These are phyloP conservation scores for Chromobotia macracanthus DNA, from an alignment of 2,797 vertebrate species.

Conservation along the genomic window DNA sequence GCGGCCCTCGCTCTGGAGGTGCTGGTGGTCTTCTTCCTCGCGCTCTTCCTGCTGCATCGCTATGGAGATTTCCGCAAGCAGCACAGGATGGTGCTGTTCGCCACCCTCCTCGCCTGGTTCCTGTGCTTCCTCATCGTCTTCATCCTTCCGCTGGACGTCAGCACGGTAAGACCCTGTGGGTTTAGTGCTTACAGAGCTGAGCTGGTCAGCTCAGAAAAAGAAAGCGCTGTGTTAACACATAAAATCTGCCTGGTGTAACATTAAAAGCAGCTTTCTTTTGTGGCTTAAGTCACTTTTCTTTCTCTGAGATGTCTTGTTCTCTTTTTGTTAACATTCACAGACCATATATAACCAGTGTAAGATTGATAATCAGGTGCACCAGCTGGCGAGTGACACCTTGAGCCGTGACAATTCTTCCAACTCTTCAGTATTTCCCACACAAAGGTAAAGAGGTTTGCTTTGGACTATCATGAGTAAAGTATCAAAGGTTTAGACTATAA, in stretches of 20 bases:
- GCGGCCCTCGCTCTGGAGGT: conserved; percentile 85
- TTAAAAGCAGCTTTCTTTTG: not conserved
- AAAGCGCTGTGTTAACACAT: too few species aligned
- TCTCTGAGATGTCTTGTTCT: not conserved
- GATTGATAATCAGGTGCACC: conserved; percentile 58
- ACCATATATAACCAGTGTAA: conserved; percentile 80
- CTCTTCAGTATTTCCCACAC: conserved; percentile 50
- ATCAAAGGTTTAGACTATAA: not conserved
- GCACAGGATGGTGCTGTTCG: conserved; percentile 88
- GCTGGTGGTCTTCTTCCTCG: conserved; percentile 88
- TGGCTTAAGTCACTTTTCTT: not conserved
- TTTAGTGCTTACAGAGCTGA: too few species aligned
- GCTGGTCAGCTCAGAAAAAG: too few species aligned
- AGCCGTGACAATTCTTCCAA: conserved; percentile 50
- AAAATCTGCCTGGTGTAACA: too few species aligned
- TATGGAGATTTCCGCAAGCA: conserved; percentile 92
- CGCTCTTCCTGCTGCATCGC: conserved; percentile 88
- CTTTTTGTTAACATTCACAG: conserved; percentile 62
- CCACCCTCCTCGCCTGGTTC: conserved; percentile 91
- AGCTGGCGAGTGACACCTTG: conserved; percentile 10
- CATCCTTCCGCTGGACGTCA: conserved; percentile 92
- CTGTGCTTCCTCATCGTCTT: conserved; percentile 96
- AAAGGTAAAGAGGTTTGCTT: conserved; percentile 60
- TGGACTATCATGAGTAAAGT: not conserved
- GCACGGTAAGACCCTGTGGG: conserved; percentile 80